These are phyloP conservation scores for Cephus pygmeus DNA, from an alignment of 2,888 invertebrate genomes.

Conservation along the genomic window DNA sequence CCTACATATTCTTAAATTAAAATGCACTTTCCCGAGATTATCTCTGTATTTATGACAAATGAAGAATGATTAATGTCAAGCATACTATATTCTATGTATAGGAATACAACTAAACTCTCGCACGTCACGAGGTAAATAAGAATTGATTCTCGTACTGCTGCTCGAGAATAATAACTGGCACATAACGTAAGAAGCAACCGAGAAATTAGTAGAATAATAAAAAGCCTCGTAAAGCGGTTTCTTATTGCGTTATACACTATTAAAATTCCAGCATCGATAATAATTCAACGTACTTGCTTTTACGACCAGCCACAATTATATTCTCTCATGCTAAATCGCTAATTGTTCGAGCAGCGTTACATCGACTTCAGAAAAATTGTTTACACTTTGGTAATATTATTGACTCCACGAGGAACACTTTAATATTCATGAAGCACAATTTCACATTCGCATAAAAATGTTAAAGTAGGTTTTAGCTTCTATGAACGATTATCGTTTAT, in stretches of 20 bases:
- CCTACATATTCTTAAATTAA: constrained; percentile 23
- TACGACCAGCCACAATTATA: background rate
- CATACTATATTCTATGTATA: background rate
- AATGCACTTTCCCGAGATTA: constrained; percentile 27
- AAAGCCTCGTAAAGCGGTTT: background rate
- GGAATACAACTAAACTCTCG: background rate
- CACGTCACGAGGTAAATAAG: background rate
- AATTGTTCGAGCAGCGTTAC: background rate
- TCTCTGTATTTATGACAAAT: background rate
- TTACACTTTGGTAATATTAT: background rate
- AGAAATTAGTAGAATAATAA: background rate
- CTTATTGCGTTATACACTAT: background rate
- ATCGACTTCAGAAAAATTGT: background rate
- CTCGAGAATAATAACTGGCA: background rate
- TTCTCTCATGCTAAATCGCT: background rate
- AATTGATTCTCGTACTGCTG: background rate
- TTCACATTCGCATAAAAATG: background rate
- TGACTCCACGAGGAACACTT: background rate
- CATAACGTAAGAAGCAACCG: background rate
- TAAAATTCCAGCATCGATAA: background rate
- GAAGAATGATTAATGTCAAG: background rate
- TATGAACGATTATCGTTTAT: background rate
- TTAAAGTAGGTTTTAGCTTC: background rate
- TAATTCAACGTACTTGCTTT: background rate
- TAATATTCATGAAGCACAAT: background rate